Conservation (phyloP, 2,797 vertebrate species). For the Nannoperca obscura region DNA sequence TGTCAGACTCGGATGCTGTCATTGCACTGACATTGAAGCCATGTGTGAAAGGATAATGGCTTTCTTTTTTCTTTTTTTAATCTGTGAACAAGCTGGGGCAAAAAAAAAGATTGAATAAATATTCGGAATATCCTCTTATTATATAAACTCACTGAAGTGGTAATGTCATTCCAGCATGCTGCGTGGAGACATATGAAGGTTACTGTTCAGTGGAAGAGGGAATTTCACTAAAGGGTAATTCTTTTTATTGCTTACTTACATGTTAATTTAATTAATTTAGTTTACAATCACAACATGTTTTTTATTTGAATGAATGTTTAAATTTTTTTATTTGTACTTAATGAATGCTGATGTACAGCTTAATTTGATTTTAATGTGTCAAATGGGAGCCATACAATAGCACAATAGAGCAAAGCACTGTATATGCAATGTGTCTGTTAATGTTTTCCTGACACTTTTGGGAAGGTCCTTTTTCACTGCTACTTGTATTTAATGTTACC, state of each 20-base stretch:
- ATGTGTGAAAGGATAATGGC: slow-evolving; percentile 8
- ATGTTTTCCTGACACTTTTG: slow-evolving; percentile 29
- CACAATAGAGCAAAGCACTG: slow-evolving; percentile 25
- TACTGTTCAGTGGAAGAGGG: background rate
- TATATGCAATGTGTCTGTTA: slow-evolving; percentile 21
- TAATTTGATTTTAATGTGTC: slow-evolving; percentile 41
- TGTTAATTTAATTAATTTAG: slow-evolving; percentile 20
- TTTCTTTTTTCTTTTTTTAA: slow-evolving; percentile 17
- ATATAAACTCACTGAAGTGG: slow-evolving; percentile 24
- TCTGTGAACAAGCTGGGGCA: background rate
- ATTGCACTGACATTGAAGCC: slow-evolving; percentile 22
- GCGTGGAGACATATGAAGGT: slow-evolving; percentile 3
- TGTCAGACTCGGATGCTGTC: slow-evolving; percentile 11
- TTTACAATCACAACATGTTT: slow-evolving; percentile 37
- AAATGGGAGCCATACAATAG: slow-evolving; percentile 26
- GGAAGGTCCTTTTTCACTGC: background rate
- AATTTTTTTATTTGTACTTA: slow-evolving; percentile 33
- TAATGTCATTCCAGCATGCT: slow-evolving; percentile 16
- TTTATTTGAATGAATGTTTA: slow-evolving; percentile 25
- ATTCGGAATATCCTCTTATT: slow-evolving; percentile 8
- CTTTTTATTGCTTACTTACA: background rate
- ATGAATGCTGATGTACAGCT: slow-evolving; percentile 28
- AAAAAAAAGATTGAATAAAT: background rate
- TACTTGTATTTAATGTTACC: slow-evolving; percentile 25
- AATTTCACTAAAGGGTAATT: slow-evolving; percentile 19